A percentile compares a stretch with the other conserved stretches of the same genome.
Conservation (phyloP, 1,140 invertebrate species). For the Pomacea maculata region DNA sequence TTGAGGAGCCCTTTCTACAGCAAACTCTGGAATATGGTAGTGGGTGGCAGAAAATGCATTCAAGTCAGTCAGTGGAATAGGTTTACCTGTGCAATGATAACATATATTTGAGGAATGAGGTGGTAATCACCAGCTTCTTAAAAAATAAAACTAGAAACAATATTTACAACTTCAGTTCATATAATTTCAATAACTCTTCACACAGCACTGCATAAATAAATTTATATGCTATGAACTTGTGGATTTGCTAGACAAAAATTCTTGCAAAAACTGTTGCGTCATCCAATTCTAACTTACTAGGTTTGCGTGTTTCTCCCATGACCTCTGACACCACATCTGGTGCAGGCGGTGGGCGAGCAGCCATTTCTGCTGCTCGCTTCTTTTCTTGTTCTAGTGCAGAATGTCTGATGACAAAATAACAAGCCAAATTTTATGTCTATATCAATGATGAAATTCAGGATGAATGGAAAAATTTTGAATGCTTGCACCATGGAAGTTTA, state of each 20-base stretch:
- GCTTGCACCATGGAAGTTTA: too few relatives aligned
- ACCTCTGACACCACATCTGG: constrained; percentile 46
- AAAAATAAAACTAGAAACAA: background rate
- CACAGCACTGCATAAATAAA: too few relatives aligned
- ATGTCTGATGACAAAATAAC: constrained; percentile 37
- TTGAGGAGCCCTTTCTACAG: constrained; percentile 48
- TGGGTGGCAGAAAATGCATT: constrained; percentile 59
- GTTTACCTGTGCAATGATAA: constrained; percentile 20
- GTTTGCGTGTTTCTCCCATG: constrained; percentile 22
- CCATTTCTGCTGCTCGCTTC: constrained; percentile 51
- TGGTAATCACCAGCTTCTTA: background rate
- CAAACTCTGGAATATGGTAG: constrained; percentile 59
- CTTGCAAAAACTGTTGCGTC: background rate
- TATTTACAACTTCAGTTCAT: too few relatives aligned
- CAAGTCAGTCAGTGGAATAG: constrained; percentile 56
- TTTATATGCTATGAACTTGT: too few relatives aligned
- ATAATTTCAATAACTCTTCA: too few relatives aligned
- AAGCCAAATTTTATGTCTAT: too few relatives aligned
- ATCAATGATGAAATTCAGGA: too few relatives aligned
- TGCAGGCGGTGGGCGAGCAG: constrained; percentile 52
- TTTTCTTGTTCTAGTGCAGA: constrained; percentile 54
- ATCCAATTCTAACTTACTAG: constrained; percentile 32
- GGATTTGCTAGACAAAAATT: background rate
- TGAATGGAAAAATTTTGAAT: too few relatives aligned
- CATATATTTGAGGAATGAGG: background rate